Percentiles rank a stretch among this genome's conserved stretches.
phyloP scores from a whole-genome alignment of 2,888 invertebrate species.

The Neoaliturus tenellus region DNA sequence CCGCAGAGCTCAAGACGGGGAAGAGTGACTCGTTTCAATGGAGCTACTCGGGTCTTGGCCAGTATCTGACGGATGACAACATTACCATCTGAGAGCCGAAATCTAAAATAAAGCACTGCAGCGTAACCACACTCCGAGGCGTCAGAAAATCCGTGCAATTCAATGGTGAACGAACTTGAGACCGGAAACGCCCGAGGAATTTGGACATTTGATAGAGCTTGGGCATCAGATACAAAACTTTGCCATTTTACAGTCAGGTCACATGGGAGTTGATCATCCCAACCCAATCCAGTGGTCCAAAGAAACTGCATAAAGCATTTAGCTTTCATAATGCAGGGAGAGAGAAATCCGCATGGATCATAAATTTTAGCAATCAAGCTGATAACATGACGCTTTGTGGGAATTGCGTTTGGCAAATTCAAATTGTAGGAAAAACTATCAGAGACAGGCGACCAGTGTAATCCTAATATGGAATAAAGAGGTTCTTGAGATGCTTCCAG shows the following conservation, averaged over 20 bases:
- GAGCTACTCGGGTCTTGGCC: too few relatives aligned
- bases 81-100: too few relatives aligned
- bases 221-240: neutral
- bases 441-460: neutral
- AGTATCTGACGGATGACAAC: too few relatives aligned
- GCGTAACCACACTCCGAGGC: too few relatives aligned
- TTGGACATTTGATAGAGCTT: neutral
- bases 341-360: conserved; percentile 4
- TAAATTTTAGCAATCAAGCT: conserved; percentile 10
- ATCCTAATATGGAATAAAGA: neutral
- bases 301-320: neutral
- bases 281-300: neutral
- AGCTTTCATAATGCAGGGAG: neutral
- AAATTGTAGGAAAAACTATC: conserved; percentile 15
- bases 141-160: neutral
- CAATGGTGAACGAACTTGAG: neutral
- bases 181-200: neutral
- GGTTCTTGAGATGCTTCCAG: neutral
- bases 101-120: too few relatives aligned
- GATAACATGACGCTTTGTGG: neutral
- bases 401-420: neutral
- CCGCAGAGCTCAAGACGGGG: too few relatives aligned
- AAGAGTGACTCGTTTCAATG: too few relatives aligned
- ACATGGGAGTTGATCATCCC: neutral
- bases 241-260: neutral